phyloP scores from a whole-genome alignment of 2,888 invertebrate species.

The Ophion ventricosus region DNA sequence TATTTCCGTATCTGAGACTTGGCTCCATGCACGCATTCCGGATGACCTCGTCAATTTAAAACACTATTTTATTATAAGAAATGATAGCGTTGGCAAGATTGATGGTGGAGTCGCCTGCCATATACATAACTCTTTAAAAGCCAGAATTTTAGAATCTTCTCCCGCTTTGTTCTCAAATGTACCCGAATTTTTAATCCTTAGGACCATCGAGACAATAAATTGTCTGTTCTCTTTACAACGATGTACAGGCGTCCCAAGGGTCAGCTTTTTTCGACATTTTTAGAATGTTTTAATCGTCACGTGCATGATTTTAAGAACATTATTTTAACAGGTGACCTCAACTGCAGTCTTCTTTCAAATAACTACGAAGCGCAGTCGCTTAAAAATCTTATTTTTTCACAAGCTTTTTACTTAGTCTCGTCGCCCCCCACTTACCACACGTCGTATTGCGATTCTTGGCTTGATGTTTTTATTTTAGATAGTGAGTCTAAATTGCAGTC shows the following conservation, averaged over 20 bases:
- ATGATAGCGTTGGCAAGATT: not conserved
- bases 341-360: constrained; percentile 6
- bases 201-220: no score
- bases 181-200: no score
- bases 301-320: constrained; percentile 6
- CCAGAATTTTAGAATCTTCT: not conserved
- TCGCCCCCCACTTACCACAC: constrained; percentile 14
- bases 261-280: no score
- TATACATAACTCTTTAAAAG: not conserved
- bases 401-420: no score
- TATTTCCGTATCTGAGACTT: no score
- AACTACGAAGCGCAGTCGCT: not conserved
- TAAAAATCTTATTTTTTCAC: not conserved
- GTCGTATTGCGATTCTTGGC: constrained; percentile 4
- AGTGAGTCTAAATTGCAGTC: not conserved
- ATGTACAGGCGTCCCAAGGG: no score
- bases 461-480: constrained; percentile 26
- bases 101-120: constrained; percentile 20
- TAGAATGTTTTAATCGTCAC: no score
- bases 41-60: no score
- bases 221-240: no score
- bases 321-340: constrained; percentile 24
- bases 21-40: no score
- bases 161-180: not conserved
- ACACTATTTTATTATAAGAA: not conserved